Conservation (phyloP, 2,113 vertebrate species). For the Lutjanus erythropterus region DNA sequence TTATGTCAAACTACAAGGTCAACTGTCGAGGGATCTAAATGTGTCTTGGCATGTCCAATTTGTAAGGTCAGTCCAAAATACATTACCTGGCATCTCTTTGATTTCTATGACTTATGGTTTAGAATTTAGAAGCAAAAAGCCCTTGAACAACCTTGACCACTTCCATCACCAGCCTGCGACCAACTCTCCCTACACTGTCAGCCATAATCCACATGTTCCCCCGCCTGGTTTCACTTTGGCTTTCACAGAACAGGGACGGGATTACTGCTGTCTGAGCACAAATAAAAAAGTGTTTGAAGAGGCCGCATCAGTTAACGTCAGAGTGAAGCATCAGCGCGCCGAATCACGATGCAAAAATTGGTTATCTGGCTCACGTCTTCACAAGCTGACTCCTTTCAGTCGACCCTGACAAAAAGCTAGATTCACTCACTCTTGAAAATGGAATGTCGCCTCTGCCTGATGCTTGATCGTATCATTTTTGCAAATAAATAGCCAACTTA, state of each 20-base stretch:
- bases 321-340: background rate
- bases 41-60: background rate
- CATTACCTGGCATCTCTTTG: background rate
- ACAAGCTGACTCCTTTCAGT: slow-evolving; percentile 1
- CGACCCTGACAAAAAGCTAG: slow-evolving; percentile 7
- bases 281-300: slow-evolving; percentile 49
- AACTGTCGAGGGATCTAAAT: background rate
- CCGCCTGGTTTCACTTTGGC: slow-evolving; percentile 27
- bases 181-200: slow-evolving; percentile 4
- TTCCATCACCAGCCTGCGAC: background rate
- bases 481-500: slow-evolving; percentile 8
- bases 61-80: background rate
- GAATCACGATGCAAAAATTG: background rate
- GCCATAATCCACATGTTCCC: slow-evolving; percentile 55
- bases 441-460: background rate
- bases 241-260: slow-evolving; percentile 19
- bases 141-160: slow-evolving; percentile 52
- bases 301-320: slow-evolving; percentile 9
- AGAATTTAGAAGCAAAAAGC: background rate
- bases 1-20: background rate
- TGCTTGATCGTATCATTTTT: slow-evolving; percentile 3
- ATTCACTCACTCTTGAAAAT: slow-evolving; percentile 19
- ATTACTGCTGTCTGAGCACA: slow-evolving; percentile 48
- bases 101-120: background rate
- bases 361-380: slow-evolving; percentile 16